Evolutionary conservation across 1,140 invertebrate species (phyloP), one percentile per base, ranked within the genome.

Genomic region (Lepidostoma basale): DNA sequence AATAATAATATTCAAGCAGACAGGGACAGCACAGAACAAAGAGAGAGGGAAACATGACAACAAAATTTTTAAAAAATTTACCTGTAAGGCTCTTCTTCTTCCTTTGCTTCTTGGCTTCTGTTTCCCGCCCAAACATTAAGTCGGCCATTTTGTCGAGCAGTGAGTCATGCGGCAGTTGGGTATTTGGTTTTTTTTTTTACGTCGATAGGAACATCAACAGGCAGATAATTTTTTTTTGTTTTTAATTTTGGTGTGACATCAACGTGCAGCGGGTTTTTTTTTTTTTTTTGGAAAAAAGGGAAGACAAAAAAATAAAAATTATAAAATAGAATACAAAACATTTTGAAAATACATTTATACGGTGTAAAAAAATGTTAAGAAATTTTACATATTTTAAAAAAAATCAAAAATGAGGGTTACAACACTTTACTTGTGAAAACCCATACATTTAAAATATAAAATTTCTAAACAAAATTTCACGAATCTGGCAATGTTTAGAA

Each of bases 91-190:
- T 93, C 87, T 93, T 93, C 86, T 91, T 92, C 86, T 90, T 91
- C 86, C 90, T 89, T 84, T 92, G 89, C 89, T 93, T 94, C 92
- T 93, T 94, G 88, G 90, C 91, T 88, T 94, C 92, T 94, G 89
- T 76, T 73, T 65, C 74, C 74, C 49, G 63, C 18, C 42, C 9
- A 42, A 39, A 40, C 16, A 25, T 26, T 8, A 36, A 33, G 16
- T 14, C 62, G 6, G 25, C 60, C 40, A 45, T 62, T 62, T 62
- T 45, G 59, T 4, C n/a, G n/a, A 62, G 65, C 69, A 49, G 42
- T 30, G 58, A 67, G 42, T 47, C 49, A 33, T 63, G 52, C 52
- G 39, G 67, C 25, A 39, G 67, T 71, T 28, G 36, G 3, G 12
- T 56, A 36, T n/a, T 68, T 59, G 42, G 42, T 70, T 33, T 62